phyloP scores from a whole-genome alignment of 2,888 invertebrate species.

The Drosophila mimica region DNA sequence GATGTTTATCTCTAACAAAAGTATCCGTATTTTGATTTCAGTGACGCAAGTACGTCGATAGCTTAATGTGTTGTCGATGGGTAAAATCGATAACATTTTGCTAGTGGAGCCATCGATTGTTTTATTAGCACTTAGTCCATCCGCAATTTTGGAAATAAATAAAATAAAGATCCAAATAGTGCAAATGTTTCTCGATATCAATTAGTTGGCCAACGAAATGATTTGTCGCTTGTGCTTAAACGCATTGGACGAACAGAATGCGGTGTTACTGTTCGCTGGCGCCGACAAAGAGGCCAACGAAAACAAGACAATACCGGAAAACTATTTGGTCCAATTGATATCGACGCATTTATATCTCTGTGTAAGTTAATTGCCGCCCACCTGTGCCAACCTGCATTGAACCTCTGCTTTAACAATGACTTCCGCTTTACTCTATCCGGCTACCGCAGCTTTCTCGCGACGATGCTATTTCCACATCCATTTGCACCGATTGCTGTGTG shows the following conservation, averaged over 20 bases:
- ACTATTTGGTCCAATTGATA: constrained; percentile 75
- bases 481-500: constrained; percentile 64
- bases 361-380: constrained; percentile 53
- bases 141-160: constrained; percentile 55
- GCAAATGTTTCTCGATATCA: constrained; percentile 45
- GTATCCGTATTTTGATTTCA: background rate
- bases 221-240: constrained; percentile 75
- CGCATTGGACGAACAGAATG: constrained; percentile 66
- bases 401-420: background rate
- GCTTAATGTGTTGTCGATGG: background rate
- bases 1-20: background rate
- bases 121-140: constrained; percentile 46
- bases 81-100: constrained; percentile 25
- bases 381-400: background rate
- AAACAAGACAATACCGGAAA: constrained; percentile 63
- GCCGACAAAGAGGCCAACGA: constrained; percentile 38
- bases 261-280: constrained; percentile 61
- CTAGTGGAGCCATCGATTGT: constrained; percentile 28
- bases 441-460: constrained; percentile 59
- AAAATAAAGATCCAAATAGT: constrained; percentile 49
- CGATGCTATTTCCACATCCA: constrained; percentile 71
- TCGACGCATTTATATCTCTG: constrained; percentile 78
- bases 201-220: constrained; percentile 56
- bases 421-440: background rate
- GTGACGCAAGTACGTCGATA: constrained; percentile 8